Conservation (phyloP, 2,797 vertebrate species). For the Labroides dimidiatus region DNA sequence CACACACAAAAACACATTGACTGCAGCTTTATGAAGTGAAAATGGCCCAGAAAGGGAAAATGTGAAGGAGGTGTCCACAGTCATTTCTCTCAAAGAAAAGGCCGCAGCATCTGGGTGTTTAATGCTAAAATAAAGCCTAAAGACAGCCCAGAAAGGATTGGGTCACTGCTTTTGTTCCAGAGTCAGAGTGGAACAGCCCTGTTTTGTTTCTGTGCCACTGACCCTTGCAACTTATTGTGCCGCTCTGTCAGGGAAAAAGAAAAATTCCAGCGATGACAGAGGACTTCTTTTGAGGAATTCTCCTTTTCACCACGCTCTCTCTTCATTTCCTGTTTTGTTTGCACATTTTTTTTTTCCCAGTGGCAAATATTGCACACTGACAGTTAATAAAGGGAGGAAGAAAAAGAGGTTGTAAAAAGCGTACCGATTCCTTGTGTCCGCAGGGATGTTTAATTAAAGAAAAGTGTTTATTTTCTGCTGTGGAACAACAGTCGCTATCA, state of each 20-base stretch:
- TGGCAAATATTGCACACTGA: conserved; percentile 70
- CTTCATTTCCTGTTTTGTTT: conserved; percentile 78
- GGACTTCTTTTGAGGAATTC: conserved; percentile 67
- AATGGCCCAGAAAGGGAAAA: conserved; percentile 90
- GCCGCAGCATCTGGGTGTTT: conserved; percentile 91
- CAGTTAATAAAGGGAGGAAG: conserved; percentile 80
- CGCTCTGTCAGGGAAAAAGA: conserved; percentile 88
- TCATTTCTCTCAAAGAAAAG: conserved; percentile 89
- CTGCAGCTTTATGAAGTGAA: conserved; percentile 99
- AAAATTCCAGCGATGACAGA: conserved; percentile 71
- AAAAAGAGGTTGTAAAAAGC: conserved; percentile 76
- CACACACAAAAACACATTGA: conserved; percentile 94
- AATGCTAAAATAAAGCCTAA: conserved; percentile 91
- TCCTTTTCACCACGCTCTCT: conserved; percentile 50
- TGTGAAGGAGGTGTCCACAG: conserved; percentile 91
- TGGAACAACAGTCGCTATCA: conserved; percentile 79
- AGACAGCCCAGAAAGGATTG: conserved; percentile 87
- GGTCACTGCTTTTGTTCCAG: conserved; percentile 89
- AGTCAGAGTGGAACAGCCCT: conserved; percentile 87
- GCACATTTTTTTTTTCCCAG: conserved; percentile 62
- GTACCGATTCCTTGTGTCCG: conserved; percentile 68
- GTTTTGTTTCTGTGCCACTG: conserved; percentile 92
- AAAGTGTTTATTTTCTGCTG: conserved; percentile 75
- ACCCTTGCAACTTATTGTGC: conserved; percentile 92
- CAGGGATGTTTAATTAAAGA: conserved; percentile 82